Evolutionary conservation across 1,140 invertebrate genomes (phyloP).

Genomic region (Adelges cooleyi): DNA sequence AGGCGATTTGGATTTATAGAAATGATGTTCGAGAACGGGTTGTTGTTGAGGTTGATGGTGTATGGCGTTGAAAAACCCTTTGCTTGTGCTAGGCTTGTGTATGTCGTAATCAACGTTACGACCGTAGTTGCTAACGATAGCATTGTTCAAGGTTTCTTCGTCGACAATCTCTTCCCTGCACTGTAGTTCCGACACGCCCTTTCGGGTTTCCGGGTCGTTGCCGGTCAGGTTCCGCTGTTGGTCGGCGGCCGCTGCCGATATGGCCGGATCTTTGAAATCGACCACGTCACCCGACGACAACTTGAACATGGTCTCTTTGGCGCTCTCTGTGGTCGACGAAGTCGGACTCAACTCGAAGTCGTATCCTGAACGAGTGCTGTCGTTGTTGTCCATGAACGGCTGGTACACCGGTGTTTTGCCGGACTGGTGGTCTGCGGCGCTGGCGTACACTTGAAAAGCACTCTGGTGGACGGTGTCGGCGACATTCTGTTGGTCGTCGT

Average conservation of each 20-base stretch:
- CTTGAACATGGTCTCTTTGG: not conserved
- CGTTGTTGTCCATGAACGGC: not conserved
- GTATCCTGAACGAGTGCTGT: not conserved
- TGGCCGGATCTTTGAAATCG: not conserved
- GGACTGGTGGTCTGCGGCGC: not conserved
- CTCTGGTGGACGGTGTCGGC: not conserved
- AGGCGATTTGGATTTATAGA: not conserved
- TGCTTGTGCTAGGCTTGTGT: not conserved
- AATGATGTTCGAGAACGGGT: not conserved
- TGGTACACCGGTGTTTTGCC: not conserved
- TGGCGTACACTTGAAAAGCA: not conserved
- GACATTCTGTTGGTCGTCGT: too few relatives aligned
- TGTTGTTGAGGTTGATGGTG: not conserved
- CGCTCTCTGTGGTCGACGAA: not conserved
- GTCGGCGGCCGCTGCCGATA: too few relatives aligned
- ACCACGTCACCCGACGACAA: too few relatives aligned
- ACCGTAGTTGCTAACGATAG: not conserved
- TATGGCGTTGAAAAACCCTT: not conserved
- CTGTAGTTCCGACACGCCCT: not conserved
- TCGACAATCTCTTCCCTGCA: constrained; percentile 6
- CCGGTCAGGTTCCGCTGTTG: not conserved
- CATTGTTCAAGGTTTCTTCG: constrained; percentile 2
- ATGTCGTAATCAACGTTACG: not conserved
- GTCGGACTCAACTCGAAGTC: not conserved
- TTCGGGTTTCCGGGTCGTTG: not conserved